Percentiles rank a stretch among this genome's conserved stretches.
Conservation (phyloP, 2,888 invertebrate genomes). For the Catocala nupta region DNA sequence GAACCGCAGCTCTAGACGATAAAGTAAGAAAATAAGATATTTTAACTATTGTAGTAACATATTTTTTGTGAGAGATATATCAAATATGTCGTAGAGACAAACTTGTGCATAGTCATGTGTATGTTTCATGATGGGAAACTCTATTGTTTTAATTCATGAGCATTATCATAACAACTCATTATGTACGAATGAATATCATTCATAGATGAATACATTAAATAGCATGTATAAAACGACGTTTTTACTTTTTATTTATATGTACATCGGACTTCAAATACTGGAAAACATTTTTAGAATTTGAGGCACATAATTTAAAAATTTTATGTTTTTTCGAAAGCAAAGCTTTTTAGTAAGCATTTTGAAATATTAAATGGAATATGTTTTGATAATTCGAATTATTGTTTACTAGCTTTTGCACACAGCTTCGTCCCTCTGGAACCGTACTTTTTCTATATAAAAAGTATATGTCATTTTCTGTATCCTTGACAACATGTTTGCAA, state of each 20-base stretch:
- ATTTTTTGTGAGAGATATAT: slow-evolving; percentile 7
- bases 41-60: slow-evolving; percentile 11
- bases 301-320: too few species aligned
- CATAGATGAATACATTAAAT: slow-evolving; percentile 9
- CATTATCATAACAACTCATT: slow-evolving; percentile 12
- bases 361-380: too few species aligned
- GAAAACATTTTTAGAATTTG: too few species aligned
- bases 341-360: too few species aligned
- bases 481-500: too few species aligned
- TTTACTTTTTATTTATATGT: neutral
- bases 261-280: too few species aligned
- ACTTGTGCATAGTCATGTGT: slow-evolving; percentile 25
- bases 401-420: too few species aligned
- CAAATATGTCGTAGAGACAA: slow-evolving; percentile 30
- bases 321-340: too few species aligned
- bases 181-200: slow-evolving; percentile 11
- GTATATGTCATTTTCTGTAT: too few species aligned
- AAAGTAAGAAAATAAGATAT: slow-evolving; percentile 4
- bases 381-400: too few species aligned
- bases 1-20: neutral
- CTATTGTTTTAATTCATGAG: slow-evolving; percentile 27
- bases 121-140: slow-evolving; percentile 44
- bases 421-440: too few species aligned
- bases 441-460: too few species aligned
- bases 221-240: neutral